Conservation (phyloP, 1,140 invertebrate species). For the Procambarus clarkii region DNA sequence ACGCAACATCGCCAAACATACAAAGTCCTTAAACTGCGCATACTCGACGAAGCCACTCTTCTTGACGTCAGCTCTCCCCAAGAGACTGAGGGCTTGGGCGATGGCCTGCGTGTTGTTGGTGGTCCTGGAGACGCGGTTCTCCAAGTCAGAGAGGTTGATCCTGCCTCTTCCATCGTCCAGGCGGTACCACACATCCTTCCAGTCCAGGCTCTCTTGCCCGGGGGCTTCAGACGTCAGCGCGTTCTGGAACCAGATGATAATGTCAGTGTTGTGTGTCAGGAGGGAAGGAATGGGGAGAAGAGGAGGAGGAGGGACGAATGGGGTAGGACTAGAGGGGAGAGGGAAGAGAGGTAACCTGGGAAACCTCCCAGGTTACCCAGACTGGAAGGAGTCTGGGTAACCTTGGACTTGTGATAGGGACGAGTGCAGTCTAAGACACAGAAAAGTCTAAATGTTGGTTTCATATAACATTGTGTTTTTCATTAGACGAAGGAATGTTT, state of each 20-base stretch:
- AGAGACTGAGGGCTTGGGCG: conserved; percentile 13
- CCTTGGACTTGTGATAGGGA: too few species aligned
- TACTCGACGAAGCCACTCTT: conserved; percentile 37
- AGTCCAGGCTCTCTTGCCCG: not conserved
- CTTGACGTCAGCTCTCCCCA: not conserved
- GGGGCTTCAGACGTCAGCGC: too few species aligned
- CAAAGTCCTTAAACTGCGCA: conserved; percentile 25
- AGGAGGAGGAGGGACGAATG: too few species aligned
- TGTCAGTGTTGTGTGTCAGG: not conserved
- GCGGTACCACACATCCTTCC: conserved; percentile 57
- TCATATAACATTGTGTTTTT: too few species aligned
- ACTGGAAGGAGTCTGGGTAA: too few species aligned
- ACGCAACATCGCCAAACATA: not conserved
- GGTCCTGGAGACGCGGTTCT: conserved; percentile 2
- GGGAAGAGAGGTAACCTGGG: too few species aligned
- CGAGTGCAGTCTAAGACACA: too few species aligned
- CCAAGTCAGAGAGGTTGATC: not conserved
- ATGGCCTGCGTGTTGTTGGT: conserved; percentile 51
- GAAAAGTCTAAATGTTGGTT: too few species aligned
- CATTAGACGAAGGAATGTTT: too few species aligned
- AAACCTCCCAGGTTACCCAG: too few species aligned
- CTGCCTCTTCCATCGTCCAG: conserved; percentile 45
- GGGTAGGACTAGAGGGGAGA: too few species aligned
- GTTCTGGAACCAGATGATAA: too few species aligned
- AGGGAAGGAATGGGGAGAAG: not conserved